These are phyloP conservation scores for Ditula angustiorana DNA, from an alignment of 2,888 invertebrate species.

Conservation along the genomic window DNA sequence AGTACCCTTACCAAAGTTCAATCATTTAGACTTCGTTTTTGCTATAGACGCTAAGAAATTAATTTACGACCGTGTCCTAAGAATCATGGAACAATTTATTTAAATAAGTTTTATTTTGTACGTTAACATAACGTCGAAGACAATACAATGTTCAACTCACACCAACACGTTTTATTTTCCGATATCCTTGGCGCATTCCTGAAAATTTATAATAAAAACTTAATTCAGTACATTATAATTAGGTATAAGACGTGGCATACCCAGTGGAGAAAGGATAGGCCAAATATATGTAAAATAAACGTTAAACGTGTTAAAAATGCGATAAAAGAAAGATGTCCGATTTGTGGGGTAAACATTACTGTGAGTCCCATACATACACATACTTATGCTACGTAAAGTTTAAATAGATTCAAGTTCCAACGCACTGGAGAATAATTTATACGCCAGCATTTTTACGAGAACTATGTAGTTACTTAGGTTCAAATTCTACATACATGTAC, in stretches of 20 bases:
- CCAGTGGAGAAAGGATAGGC: neutral
- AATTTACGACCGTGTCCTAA: constrained; percentile 83
- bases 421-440: too few species aligned
- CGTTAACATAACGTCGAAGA: constrained; percentile 9
- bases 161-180: constrained; percentile 8
- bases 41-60: constrained; percentile 84
- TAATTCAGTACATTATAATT: too few species aligned
- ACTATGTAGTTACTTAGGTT: too few species aligned
- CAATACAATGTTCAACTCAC: neutral
- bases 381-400: too few species aligned
- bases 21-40: constrained; percentile 86
- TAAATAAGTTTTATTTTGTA: constrained; percentile 24
- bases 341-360: too few species aligned
- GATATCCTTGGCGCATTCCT: constrained; percentile 7
- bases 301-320: too few species aligned
- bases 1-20: constrained; percentile 77
- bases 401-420: too few species aligned
- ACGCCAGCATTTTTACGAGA: too few species aligned
- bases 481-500: too few species aligned
- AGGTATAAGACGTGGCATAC: neutral
- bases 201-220: constrained; percentile 3
- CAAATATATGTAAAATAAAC: neutral
- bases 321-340: too few species aligned
- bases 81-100: constrained; percentile 72
- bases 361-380: too few species aligned